phyloP scores from a whole-genome alignment of 2,797 vertebrate genomes.

The Scolopax rusticola region DNA sequence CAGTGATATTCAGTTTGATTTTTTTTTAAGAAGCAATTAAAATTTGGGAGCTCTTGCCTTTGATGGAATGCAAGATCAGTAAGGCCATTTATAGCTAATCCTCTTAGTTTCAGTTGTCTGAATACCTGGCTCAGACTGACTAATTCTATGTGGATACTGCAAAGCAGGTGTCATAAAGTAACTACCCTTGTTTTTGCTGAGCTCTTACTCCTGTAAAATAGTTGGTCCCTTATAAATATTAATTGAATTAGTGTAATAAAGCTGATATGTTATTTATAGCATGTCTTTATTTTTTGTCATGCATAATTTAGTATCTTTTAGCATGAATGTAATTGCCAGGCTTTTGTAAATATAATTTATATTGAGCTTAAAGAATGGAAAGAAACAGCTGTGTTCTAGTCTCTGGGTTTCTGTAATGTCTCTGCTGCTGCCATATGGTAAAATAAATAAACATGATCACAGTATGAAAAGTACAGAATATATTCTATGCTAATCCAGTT shows the following conservation, averaged over 20 bases:
- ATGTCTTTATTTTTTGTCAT: conserved; percentile 49
- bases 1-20: not conserved
- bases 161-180: not conserved
- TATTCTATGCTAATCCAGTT: not conserved
- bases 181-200: not conserved
- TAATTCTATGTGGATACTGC: not conserved
- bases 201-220: not conserved
- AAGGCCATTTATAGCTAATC: not conserved
- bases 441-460: conserved; percentile 5
- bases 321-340: conserved; percentile 44
- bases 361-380: conserved; percentile 47
- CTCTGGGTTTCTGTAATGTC: not conserved
- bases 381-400: conserved; percentile 45
- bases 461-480: not conserved
- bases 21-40: not conserved
- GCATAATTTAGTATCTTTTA: conserved; percentile 59
- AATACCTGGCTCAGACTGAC: conserved; percentile 10
- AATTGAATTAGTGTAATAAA: conserved; percentile 31
- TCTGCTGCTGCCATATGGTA: not conserved
- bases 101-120: not conserved
- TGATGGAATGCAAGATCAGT: not conserved
- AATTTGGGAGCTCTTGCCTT: not conserved
- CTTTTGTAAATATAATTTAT: conserved; percentile 69
- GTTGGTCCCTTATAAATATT: conserved; percentile 32
- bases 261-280: not conserved